Evolutionary conservation across 2,888 invertebrate genomes (phyloP).

Genomic region (Laspeyria flexula): DNA sequence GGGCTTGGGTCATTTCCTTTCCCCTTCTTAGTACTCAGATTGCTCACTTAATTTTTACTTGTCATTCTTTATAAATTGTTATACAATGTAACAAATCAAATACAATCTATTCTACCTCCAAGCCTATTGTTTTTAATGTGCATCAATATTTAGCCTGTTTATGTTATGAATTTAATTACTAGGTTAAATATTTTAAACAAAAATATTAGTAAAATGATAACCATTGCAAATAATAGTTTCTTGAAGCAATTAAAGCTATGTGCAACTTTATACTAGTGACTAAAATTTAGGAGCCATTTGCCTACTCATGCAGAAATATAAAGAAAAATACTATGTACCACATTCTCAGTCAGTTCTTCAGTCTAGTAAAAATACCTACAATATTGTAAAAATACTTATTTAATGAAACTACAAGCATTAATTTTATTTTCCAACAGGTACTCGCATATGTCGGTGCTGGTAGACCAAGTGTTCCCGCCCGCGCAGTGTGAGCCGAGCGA

Average conservation of each 20-base stretch:
- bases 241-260: no score
- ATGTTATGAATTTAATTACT: not conserved
- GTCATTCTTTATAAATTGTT: not conserved
- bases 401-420: no score
- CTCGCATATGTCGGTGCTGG: constrained; percentile 96
- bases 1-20: constrained; percentile 7
- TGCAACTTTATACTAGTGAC: no score
- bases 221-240: no score
- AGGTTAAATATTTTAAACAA: no score
- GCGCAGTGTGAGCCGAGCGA: constrained; percentile 87
- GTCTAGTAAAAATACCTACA: no score
- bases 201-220: no score
- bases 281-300: no score
- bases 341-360: no score
- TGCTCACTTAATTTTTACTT: not conserved
- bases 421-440: constrained; percentile 94
- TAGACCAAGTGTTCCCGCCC: constrained; percentile 98
- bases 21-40: constrained; percentile 7
- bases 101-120: not conserved
- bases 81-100: not conserved
- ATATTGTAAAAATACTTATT: no score
- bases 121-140: not conserved
- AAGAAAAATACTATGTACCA: no score
- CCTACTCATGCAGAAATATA: no score
- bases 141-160: not conserved